Base-by-base conservation (phyloP, 2,113 vertebrate genomes). In the Arizona elegans region DNA sequence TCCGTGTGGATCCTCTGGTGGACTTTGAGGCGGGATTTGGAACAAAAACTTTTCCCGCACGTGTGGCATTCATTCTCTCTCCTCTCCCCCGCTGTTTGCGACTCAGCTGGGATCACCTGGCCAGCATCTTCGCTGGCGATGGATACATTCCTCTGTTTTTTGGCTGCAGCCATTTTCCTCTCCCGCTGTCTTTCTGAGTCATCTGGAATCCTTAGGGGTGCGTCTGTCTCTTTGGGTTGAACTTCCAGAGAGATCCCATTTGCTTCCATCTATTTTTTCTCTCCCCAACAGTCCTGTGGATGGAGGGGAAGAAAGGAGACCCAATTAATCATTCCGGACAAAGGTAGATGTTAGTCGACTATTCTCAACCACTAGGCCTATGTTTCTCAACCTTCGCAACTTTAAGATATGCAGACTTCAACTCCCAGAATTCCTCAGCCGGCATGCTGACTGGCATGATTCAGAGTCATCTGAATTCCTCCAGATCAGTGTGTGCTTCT, bases 1-100 rank as follows among this genome's bases (percentile, higher is more conserved):
- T 89, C 92, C 5, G 85, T 15, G 75, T 93, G 75, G 75, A 90
- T 86, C 59, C 92, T 90, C 90, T 58, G 90, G 26, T 91, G 70
- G 15, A 91, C 75, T 19, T 86, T 91, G 3, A 91, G 70, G 52
- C 90, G 90, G 8, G 90, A 91, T 47, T 58, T 86, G 26, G 90
- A 56, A 56, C 70, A 58, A 91, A 91, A 91, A 15, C 21, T 50
- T n/a, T 91, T 91, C 29, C 90, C 54, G 1, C 90, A 91, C 0
- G 10, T 9, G 5, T 26, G 33, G 53, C 90, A 86, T 29, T 85
- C 56, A 2, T 91, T 91, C 75, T 55, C 33, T 29, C 13, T 47
- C 75, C 43, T 21, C 43, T 47, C 70, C 70, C 15, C 13, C 4
- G 9, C n/a, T 38, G 2, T 5, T 21, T 56, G 33, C 11, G 47